phyloP scores from a whole-genome alignment of 2,797 vertebrate species.

The Lithobates pipiens region DNA sequence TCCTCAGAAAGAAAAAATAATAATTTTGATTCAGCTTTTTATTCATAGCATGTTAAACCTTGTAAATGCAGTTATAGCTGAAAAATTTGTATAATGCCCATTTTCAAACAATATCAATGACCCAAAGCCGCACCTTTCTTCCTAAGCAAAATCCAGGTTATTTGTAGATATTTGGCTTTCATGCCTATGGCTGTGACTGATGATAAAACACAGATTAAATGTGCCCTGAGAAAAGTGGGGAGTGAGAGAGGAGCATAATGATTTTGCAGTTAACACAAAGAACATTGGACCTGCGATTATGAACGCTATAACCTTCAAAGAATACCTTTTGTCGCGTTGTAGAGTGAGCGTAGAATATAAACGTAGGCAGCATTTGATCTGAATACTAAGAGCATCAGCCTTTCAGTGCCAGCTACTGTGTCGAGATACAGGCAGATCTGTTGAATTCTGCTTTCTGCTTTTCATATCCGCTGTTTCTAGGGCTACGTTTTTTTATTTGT shows the following conservation, averaged over 20 bases:
- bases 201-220: slow-evolving; percentile 40
- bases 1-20: background rate
- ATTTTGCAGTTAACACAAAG: slow-evolving; percentile 31
- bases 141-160: background rate
- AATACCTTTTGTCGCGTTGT: slow-evolving; percentile 43
- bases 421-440: background rate
- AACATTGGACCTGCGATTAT: slow-evolving; percentile 36
- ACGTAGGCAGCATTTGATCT: slow-evolving; percentile 6
- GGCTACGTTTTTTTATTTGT: too few species aligned
- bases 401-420: background rate
- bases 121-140: background rate
- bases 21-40: background rate
- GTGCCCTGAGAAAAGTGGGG: background rate
- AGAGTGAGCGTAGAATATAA: slow-evolving; percentile 46
- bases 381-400: slow-evolving; percentile 50
- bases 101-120: background rate
- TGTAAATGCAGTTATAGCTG: background rate
- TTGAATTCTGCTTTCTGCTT: background rate
- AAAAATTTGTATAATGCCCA: background rate
- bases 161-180: slow-evolving; percentile 31
- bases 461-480: background rate
- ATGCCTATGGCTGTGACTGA: slow-evolving; percentile 5
- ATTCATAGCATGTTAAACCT: background rate
- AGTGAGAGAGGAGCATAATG: slow-evolving; percentile 6
- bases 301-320: slow-evolving; percentile 53